Conservation (phyloP, 2,797 vertebrate genomes). For the Cynopterus sphinx region DNA sequence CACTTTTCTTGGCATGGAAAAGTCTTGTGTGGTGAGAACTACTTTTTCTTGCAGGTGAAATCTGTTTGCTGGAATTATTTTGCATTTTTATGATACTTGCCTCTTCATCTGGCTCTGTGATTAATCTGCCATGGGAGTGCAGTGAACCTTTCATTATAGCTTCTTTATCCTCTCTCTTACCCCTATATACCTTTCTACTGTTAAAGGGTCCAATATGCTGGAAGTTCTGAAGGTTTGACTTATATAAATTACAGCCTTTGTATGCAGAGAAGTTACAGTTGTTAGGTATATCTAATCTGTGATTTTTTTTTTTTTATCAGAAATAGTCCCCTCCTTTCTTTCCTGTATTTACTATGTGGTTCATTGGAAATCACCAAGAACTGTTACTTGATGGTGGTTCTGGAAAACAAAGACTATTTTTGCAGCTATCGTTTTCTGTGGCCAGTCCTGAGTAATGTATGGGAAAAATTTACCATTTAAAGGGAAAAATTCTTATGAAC, state of each 20-base stretch:
- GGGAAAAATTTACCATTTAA: background rate
- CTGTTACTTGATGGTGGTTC: background rate
- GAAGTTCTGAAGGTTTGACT: background rate
- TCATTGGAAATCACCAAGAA: background rate
- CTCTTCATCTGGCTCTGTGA: slow-evolving; percentile 19
- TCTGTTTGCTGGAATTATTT: slow-evolving; percentile 39
- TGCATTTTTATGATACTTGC: slow-evolving; percentile 34
- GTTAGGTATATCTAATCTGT: background rate
- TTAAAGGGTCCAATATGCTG: background rate
- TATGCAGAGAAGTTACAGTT: background rate
- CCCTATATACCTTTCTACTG: background rate
- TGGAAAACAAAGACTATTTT: background rate
- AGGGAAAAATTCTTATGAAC: background rate
- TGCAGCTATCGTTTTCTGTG: background rate
- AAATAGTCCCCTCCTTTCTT: background rate
- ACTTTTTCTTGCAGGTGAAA: background rate
- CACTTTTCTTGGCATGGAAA: background rate
- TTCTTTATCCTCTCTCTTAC: background rate
- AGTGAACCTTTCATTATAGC: slow-evolving; percentile 11
- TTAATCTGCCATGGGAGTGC: background rate
- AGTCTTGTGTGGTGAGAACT: background rate
- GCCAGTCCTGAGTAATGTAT: background rate
- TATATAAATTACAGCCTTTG: slow-evolving; percentile 23
- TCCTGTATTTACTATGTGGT: background rate
- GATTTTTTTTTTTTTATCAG: background rate